phyloP scores from a whole-genome alignment of 2,888 invertebrate species.

The Amorpha juglandis region DNA sequence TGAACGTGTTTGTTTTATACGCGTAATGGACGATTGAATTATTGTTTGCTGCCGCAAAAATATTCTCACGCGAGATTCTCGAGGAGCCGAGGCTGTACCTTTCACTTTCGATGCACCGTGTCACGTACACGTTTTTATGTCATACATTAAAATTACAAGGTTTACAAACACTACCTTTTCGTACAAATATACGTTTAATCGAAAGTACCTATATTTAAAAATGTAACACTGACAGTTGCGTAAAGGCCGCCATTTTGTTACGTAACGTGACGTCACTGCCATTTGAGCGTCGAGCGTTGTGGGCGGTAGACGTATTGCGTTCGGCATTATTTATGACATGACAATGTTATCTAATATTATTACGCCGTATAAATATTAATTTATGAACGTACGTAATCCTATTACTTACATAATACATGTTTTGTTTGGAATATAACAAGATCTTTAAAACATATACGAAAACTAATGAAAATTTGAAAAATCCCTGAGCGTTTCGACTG shows the following conservation, averaged over 20 bases:
- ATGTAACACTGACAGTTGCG: conserved; percentile 21
- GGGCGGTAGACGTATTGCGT: not conserved
- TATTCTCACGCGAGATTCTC: conserved; percentile 47
- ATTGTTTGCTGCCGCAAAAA: conserved; percentile 33
- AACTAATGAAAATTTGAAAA: too few relatives aligned
- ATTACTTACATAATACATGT: not conserved
- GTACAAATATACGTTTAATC: conserved; percentile 22
- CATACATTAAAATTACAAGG: conserved; percentile 30
- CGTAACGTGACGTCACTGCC: conserved; percentile 37
- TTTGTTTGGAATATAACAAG: not conserved
- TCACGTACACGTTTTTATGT: conserved; percentile 44
- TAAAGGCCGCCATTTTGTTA: conserved; percentile 28
- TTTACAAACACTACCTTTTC: conserved; percentile 21
- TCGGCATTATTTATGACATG: not conserved
- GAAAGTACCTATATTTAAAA: conserved; percentile 25
- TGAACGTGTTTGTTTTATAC: not conserved
- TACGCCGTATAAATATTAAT: not conserved
- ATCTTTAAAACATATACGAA: too few relatives aligned
- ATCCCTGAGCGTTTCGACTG: too few relatives aligned
- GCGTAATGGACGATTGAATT: conserved; percentile 29
- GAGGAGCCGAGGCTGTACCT: conserved; percentile 54
- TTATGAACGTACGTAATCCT: not conserved
- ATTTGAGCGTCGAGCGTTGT: conserved; percentile 27
- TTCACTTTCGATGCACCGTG: conserved; percentile 59
- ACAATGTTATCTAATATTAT: not conserved